phyloP scores from a whole-genome alignment of 2,797 vertebrate genomes.

The Vultur gryphus region DNA sequence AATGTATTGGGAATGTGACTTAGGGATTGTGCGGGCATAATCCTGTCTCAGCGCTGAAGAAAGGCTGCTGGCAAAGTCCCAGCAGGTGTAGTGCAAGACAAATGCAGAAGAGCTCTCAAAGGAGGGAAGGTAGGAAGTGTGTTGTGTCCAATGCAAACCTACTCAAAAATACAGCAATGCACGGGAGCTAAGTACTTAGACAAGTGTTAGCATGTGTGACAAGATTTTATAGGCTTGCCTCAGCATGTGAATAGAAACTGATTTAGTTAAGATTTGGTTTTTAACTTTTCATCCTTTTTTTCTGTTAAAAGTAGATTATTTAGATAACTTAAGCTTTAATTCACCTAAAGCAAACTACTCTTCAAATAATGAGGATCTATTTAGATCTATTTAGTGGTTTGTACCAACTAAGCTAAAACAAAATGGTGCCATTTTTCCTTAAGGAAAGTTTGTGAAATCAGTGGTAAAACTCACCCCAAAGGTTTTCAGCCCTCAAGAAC shows the following conservation, averaged over 20 bases:
- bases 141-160: neutral
- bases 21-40: neutral
- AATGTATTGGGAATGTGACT: neutral
- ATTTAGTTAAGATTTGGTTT: neutral
- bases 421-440: neutral
- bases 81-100: too few species aligned
- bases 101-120: neutral
- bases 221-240: neutral
- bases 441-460: neutral
- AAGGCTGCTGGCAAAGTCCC: too few species aligned
- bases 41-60: neutral
- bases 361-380: neutral
- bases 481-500: neutral
- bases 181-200: rapidly evolving
- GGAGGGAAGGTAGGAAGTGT: neutral
- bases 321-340: neutral
- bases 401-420: neutral
- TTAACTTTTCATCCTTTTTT: neutral
- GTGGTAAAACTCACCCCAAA: neutral
- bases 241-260: neutral
- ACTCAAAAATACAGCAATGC: neutral
- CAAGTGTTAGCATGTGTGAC: neutral
- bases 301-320: neutral
- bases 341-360: neutral
- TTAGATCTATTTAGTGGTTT: neutral